Conservation (phyloP, 2,888 invertebrate species). For the Leptogaster cylindrica region DNA sequence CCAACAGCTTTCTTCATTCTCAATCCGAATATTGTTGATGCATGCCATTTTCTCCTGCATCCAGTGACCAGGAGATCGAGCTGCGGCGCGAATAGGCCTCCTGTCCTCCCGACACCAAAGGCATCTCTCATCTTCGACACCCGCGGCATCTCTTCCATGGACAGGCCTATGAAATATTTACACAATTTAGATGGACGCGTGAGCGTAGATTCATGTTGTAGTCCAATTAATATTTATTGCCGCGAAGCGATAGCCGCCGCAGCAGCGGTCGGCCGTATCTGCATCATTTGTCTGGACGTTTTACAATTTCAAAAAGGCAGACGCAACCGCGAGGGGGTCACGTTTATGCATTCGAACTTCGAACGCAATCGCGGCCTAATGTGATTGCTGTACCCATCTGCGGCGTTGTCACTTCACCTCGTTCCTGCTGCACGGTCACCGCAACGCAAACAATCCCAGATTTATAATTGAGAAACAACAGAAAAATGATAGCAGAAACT, state of each 20-base stretch:
- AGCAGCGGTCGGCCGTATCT: constrained; percentile 8
- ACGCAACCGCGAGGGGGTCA: too few relatives aligned
- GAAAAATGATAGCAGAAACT: too few relatives aligned
- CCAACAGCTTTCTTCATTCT: too few relatives aligned
- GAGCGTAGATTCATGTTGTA: constrained; percentile 18
- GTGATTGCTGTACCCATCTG: neutral
- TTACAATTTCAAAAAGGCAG: too few relatives aligned
- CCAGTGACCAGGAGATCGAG: neutral
- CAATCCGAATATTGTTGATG: too few relatives aligned
- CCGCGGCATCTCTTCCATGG: neutral
- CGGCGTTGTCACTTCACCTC: neutral
- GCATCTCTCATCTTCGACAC: neutral
- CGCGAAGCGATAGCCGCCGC: neutral
- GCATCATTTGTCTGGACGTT: neutral
- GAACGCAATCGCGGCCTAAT: neutral
- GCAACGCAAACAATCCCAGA: too few relatives aligned
- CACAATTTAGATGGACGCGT: constrained; percentile 23
- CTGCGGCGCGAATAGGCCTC: neutral
- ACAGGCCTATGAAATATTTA: constrained; percentile 7
- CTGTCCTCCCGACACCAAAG: neutral
- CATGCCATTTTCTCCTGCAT: too few relatives aligned
- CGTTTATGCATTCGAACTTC: too few relatives aligned
- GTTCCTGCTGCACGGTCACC: too few relatives aligned
- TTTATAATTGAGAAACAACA: too few relatives aligned
- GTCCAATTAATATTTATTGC: constrained; percentile 36